Evolutionary conservation across 2,888 invertebrate genomes (phyloP).

Genomic region (Rambutsinella grinnellia): DNA sequence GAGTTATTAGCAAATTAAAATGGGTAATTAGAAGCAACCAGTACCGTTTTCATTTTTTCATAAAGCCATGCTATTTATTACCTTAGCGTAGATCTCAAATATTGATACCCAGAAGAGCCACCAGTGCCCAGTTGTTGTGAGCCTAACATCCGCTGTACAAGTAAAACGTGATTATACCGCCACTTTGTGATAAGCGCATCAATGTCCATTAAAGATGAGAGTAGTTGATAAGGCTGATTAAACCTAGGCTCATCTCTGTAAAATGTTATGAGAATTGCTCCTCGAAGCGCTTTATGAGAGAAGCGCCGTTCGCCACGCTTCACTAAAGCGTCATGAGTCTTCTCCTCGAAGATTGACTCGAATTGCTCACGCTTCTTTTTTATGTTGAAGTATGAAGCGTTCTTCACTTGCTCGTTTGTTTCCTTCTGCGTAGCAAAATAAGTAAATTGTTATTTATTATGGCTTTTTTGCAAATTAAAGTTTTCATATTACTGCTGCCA

Average conservation of each 20-base stretch:
- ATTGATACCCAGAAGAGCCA: slow-evolving; percentile 98
- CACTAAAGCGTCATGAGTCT: slow-evolving; percentile 85
- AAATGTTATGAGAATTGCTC: slow-evolving; percentile 97
- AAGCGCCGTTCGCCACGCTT: slow-evolving; percentile 90
- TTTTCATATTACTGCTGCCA: slow-evolving; percentile 74
- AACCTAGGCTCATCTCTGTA: slow-evolving; percentile 98
- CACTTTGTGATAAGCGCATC: slow-evolving; percentile 98
- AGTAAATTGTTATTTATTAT: background rate
- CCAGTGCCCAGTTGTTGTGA: slow-evolving; percentile 96
- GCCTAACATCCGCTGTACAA: slow-evolving; percentile 99
- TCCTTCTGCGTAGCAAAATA: slow-evolving; percentile 71
- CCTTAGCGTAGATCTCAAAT: slow-evolving; percentile 96
- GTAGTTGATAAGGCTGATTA: slow-evolving; percentile 96
- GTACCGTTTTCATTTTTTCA: background rate
- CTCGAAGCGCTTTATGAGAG: slow-evolving; percentile 92
- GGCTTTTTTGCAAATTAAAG: background rate
- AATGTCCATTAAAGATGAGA: slow-evolving; percentile 96
- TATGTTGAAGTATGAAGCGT: slow-evolving; percentile 79
- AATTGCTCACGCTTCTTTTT: slow-evolving; percentile 87
- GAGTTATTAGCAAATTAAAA: slow-evolving; percentile 7
- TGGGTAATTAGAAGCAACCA: no score
- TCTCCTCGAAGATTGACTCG: slow-evolving; percentile 88
- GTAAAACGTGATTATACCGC: slow-evolving; percentile 98
- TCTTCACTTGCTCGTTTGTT: slow-evolving; percentile 75
- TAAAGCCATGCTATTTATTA: slow-evolving; percentile 69